phyloP scores from a whole-genome alignment of 2,888 invertebrate genomes.

The Polietes domitor region DNA sequence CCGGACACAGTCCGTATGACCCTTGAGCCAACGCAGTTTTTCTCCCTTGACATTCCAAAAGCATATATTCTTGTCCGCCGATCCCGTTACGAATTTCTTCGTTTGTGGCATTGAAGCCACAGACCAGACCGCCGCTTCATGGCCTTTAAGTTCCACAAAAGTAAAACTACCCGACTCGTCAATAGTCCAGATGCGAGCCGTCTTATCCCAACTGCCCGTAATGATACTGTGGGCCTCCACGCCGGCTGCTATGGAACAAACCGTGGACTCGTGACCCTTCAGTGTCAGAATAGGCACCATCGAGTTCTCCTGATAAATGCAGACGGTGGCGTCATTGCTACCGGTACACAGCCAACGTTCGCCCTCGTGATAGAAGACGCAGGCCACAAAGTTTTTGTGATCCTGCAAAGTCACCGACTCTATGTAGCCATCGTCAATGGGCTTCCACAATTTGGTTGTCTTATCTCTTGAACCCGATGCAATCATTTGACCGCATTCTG shows the following conservation, averaged over 20 bases:
- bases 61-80: constrained; percentile 95
- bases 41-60: constrained; percentile 89
- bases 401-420: constrained; percentile 88
- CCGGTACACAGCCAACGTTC: constrained; percentile 92
- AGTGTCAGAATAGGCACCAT: constrained; percentile 86
- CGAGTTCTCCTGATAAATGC: constrained; percentile 88
- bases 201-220: constrained; percentile 96
- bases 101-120: constrained; percentile 82
- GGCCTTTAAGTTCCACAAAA: constrained; percentile 85
- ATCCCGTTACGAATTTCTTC: constrained; percentile 87
- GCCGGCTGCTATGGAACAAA: constrained; percentile 82
- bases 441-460: constrained; percentile 93
- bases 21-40: constrained; percentile 85
- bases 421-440: constrained; percentile 85
- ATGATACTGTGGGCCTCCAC: constrained; percentile 83
- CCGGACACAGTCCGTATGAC: constrained; percentile 96
- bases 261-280: constrained; percentile 85
- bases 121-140: constrained; percentile 94
- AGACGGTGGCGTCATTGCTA: constrained; percentile 92
- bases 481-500: constrained; percentile 85
- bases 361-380: constrained; percentile 88
- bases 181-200: constrained; percentile 91
- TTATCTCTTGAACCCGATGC: constrained; percentile 94
- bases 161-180: constrained; percentile 82
- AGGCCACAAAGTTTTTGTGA: constrained; percentile 92